phyloP scores from a whole-genome alignment of 2,888 invertebrate species.

The Tethea ocularis region DNA sequence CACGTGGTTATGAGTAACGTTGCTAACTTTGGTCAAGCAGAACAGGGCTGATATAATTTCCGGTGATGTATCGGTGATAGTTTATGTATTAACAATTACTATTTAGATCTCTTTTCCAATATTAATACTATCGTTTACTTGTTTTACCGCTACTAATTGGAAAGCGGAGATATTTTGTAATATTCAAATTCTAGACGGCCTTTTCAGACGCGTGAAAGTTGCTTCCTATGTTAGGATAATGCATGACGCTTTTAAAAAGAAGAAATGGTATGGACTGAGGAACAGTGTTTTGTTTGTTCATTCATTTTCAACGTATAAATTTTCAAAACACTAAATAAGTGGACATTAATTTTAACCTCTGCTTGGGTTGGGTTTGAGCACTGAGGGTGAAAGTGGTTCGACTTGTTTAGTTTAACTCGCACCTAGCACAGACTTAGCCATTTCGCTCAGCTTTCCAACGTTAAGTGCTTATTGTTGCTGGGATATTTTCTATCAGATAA shows the following conservation, averaged over 20 bases:
- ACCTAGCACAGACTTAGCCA: conserved; percentile 30
- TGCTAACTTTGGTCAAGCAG: conserved; percentile 34
- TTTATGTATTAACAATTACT: neutral
- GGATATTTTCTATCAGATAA: neutral
- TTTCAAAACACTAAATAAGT: neutral
- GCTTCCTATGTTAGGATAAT: neutral
- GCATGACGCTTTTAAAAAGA: neutral
- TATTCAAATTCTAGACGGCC: neutral
- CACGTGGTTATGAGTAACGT: conserved; percentile 43
- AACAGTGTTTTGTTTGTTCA: neutral
- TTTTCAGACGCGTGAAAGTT: conserved; percentile 3
- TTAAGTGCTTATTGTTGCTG: conserved; percentile 10
- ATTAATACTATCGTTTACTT: neutral
- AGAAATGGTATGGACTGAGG: neutral
- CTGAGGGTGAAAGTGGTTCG: conserved; percentile 66
- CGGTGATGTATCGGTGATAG: conserved; percentile 18
- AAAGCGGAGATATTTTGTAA: neutral
- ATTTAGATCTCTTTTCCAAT: neutral
- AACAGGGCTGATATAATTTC: conserved; percentile 34
- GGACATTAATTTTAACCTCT: neutral
- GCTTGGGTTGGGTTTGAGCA: neutral
- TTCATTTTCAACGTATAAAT: neutral
- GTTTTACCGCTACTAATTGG: neutral
- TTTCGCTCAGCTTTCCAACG: conserved; percentile 67
- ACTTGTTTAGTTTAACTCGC: conserved; percentile 48